These are phyloP conservation scores for Falco novaeseelandiae DNA, from an alignment of 2,797 vertebrate genomes.

Conservation along the genomic window DNA sequence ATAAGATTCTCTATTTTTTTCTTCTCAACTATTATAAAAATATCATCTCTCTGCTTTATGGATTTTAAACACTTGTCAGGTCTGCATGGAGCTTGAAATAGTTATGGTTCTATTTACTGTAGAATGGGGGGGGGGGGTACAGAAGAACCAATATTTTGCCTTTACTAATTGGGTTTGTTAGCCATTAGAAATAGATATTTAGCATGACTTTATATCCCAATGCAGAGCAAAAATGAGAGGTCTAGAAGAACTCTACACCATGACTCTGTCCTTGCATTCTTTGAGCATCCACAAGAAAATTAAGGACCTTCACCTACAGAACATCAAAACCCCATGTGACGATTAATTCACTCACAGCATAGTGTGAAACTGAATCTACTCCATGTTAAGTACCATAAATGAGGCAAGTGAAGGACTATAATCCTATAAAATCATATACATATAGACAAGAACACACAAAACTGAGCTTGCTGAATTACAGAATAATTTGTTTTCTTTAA, in stretches of 20 bases:
- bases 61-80: neutral
- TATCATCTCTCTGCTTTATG: neutral
- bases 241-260: neutral
- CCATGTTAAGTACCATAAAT: neutral
- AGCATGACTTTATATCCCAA: neutral
- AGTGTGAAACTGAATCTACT: neutral
- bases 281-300: neutral
- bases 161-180: neutral
- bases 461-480: neutral
- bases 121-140: neutral
- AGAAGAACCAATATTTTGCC: neutral
- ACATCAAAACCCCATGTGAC: neutral
- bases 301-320: neutral
- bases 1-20: neutral
- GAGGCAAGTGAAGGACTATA: neutral
- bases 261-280: neutral
- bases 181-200: neutral
- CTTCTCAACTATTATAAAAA: neutral
- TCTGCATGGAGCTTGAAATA: neutral
- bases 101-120: neutral
- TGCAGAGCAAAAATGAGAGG: neutral
- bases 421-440: neutral
- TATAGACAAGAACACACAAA: neutral
- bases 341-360: fast-evolving
- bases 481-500: neutral